Base-by-base conservation (phyloP, 2,797 vertebrate species). In the Hozukius guyotensis region DNA sequence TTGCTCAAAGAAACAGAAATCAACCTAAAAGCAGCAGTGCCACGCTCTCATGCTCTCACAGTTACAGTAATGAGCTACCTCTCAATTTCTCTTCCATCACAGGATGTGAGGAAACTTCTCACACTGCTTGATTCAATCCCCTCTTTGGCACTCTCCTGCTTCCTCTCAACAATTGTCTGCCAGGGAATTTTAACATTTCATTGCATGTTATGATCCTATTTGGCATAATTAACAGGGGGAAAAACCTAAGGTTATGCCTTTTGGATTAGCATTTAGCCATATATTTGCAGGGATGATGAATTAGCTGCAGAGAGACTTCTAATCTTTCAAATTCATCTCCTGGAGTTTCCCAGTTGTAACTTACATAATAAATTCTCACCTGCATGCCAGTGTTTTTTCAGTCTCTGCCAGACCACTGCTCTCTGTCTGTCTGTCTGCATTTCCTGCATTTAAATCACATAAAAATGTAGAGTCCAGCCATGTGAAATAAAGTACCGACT, bases 91-190 rank as follows among this genome's bases (percentile, higher is more conserved):
- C 22, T 72, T 59, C 62, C 20, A 55, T 46, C 68, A 74, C 53
- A 81, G 60, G 67, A 83, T 69, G 66, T 55, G 24, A 82, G 59
- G 34, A 73, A 90, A 72, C 57, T 16, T 71, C 29, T 70, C n/a
- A 38, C 11, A 29, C 13, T 2, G 24, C 55, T 80, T 63, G 55
- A 82, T 84, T 78, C 42, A 76, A 42, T 82, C 60, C n/a, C 16
- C 27, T 70, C 59, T 66, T 32, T 70, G 65, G 42, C 53, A 13
- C 36, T 14, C n/a, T 12, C 8, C 22, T 61, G 16, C 49, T 76
- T 76, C 59, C 61, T 66, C 13, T 74, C 25, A 3, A 24, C 38
- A 66, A 59, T 59, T 2, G 10, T 42, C 56, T 74, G 73, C 55
- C 36, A 74, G 60, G 42, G 24, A 59, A 60, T 75, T 76, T 67